Conservation (phyloP, 2,888 invertebrate species). For the Agrotis segetum region DNA sequence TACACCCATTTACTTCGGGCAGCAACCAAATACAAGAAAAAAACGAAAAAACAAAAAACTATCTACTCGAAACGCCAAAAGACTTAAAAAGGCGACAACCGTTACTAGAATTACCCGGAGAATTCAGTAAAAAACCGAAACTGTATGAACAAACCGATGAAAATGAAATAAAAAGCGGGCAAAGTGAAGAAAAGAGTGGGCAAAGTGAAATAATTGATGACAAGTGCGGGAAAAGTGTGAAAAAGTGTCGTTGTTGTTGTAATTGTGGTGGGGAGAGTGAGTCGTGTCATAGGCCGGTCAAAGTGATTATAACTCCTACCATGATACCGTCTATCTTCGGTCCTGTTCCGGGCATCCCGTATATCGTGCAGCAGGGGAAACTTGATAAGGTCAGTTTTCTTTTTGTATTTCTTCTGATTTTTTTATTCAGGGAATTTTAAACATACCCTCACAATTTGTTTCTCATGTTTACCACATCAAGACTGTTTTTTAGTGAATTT, state of each 20-base stretch:
- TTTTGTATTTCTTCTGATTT: background rate
- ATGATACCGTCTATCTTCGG: constrained; percentile 86
- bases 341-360: constrained; percentile 79
- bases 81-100: constrained; percentile 83
- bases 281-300: constrained; percentile 73
- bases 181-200: constrained; percentile 26
- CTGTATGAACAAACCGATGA: constrained; percentile 60
- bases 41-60: constrained; percentile 72
- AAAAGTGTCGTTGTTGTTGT: constrained; percentile 66
- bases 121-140: constrained; percentile 80
- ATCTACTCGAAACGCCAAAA: constrained; percentile 83
- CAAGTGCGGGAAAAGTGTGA: constrained; percentile 46
- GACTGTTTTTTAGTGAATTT: too few relatives aligned
- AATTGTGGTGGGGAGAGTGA: constrained; percentile 31
- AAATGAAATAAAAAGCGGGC: background rate
- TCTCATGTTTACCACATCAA: too few relatives aligned
- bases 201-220: constrained; percentile 36
- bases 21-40: constrained; percentile 42
- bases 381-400: constrained; percentile 78
- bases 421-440: background rate
- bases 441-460: too few relatives aligned
- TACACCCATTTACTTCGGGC: constrained; percentile 77
- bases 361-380: constrained; percentile 81
- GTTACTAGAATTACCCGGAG: constrained; percentile 80
- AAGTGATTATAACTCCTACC: constrained; percentile 85